Evolutionary conservation across 2,888 invertebrate genomes (phyloP).

Genomic region (Amiota communis): DNA sequence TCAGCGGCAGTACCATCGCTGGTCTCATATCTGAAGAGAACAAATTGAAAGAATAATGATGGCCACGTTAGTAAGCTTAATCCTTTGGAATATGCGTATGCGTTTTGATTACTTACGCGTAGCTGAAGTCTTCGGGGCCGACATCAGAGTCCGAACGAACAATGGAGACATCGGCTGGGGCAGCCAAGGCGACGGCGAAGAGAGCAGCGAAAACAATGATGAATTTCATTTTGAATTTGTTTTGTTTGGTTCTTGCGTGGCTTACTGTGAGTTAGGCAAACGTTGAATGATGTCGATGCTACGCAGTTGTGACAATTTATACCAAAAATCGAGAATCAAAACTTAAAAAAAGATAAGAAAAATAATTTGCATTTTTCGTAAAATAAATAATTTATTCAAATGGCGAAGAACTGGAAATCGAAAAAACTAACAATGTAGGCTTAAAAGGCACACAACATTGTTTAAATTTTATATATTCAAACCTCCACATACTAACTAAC

Average conservation of each 20-base stretch:
- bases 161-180: constrained; percentile 74
- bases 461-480: too few relatives aligned
- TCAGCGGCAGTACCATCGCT: constrained; percentile 52
- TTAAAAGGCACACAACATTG: too few relatives aligned
- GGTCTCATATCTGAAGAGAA: constrained; percentile 45
- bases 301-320: constrained; percentile 60
- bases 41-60: not conserved
- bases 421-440: too few relatives aligned
- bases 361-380: too few relatives aligned
- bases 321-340: constrained; percentile 52
- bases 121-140: constrained; percentile 76
- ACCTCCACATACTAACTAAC: too few relatives aligned
- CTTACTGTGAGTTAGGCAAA: constrained; percentile 50
- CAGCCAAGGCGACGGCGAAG: constrained; percentile 61
- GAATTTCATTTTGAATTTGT: constrained; percentile 66
- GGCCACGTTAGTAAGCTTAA: not conserved
- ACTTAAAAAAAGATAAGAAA: too few relatives aligned
- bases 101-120: constrained; percentile 75
- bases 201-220: constrained; percentile 65
- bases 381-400: too few relatives aligned
- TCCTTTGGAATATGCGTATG: constrained; percentile 69
- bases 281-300: constrained; percentile 52
- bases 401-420: too few relatives aligned
- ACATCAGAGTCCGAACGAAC: constrained; percentile 75
- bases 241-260: constrained; percentile 40